Evolutionary conservation across 1,140 invertebrate species (phyloP), one percentile per base, ranked within the genome.

Genomic region (Mamestra configurata): DNA sequence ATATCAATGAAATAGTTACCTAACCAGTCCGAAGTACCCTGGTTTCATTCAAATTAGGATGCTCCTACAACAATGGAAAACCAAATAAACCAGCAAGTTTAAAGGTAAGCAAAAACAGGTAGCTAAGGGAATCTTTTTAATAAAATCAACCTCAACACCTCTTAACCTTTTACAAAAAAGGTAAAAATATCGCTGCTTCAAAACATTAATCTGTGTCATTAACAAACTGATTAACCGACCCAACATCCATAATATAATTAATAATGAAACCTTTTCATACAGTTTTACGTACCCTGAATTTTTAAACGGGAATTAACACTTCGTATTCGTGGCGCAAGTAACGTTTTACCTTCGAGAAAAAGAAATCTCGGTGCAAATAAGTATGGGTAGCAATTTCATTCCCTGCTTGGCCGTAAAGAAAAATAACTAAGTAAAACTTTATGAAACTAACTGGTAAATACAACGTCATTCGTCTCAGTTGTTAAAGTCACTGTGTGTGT

Each of bases 401-500:
- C 31, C 49, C 31, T 35, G 31, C 49, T 57, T 55, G 51, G 8
- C n/a, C 35, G 51, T 72, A 37, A 55, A 72, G 70, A 22, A 72
- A 55, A 72, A 72, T 31, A 72, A 72, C n/a, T 37, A 35, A 31
- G 70, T 72, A 35, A 37, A 37, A 64, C 35, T 66, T 40, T 37
- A 37, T 37, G 20, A 31, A 75, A 75, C 37, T 75, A 13, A 75
- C 37, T 59, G 31, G 71, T 46, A 75, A 75, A 75, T 57, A 75
- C 20, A 59, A 75, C 20, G 18, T 59, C 71, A 59, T 75, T 57
- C 53, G 13, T 75, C 71, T 43, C 35, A 24, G 53, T 57, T 37
- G 46, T 72, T 51, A 55, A 72, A 59, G 53, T 75, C 51, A 46
- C 53, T 43, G 53, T 22, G 66, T 24, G 40, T 70, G 27, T 49